phyloP scores from a whole-genome alignment of 2,888 invertebrate genomes.

The Sinodicranocentrus sp. region DNA sequence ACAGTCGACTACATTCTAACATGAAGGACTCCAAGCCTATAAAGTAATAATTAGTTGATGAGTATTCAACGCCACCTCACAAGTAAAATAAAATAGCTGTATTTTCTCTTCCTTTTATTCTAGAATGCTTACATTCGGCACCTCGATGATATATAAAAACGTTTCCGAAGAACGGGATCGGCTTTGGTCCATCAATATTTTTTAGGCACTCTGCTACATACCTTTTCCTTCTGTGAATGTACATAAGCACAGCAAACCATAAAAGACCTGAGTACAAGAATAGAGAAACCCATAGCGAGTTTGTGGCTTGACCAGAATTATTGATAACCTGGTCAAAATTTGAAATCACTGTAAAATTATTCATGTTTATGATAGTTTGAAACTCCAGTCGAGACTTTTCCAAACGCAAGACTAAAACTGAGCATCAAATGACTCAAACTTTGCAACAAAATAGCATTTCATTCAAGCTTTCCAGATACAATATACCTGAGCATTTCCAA shows the following conservation, averaged over 20 bases:
- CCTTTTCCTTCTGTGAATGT: conserved; percentile 7
- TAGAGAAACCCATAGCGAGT: too few relatives aligned
- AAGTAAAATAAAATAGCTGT: too few relatives aligned
- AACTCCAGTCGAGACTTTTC: neutral
- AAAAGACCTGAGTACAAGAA: too few relatives aligned
- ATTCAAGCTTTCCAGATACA: too few relatives aligned
- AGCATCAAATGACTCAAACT: too few relatives aligned
- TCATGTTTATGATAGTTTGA: neutral
- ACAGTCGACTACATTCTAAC: neutral
- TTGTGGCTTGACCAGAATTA: too few relatives aligned
- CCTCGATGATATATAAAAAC: conserved; percentile 12
- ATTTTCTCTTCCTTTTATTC: too few relatives aligned
- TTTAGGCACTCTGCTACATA: neutral
- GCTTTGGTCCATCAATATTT: neutral
- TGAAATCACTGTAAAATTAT: neutral
- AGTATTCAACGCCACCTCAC: neutral
- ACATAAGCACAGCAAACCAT: neutral
- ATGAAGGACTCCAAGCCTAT: conserved; percentile 15
- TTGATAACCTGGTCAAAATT: too few relatives aligned
- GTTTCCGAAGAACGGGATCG: conserved; percentile 18
- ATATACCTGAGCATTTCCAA: too few relatives aligned
- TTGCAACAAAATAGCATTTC: too few relatives aligned
- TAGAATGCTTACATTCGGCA: conserved; percentile 6
- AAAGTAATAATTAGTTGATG: neutral
- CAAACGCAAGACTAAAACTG: too few relatives aligned